Conservation (phyloP, 1,140 invertebrate genomes). For the Drosophila orosa region DNA sequence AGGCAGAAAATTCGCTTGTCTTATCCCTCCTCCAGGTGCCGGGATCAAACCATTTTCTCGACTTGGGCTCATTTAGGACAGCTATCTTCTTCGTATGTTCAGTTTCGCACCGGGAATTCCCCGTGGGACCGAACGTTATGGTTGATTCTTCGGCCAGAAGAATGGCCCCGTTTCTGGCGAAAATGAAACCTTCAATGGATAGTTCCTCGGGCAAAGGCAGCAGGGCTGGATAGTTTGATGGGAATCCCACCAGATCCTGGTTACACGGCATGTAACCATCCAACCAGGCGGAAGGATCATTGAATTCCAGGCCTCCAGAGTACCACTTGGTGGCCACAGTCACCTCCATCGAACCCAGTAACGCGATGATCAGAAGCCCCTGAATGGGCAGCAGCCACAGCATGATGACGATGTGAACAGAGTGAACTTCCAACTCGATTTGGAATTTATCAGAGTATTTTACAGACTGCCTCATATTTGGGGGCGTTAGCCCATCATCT, state of each 20-base stretch:
- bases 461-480: conserved; percentile 11
- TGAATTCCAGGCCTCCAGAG: conserved; percentile 49
- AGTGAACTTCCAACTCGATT: conserved; percentile 26
- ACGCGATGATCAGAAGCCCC: conserved; percentile 1
- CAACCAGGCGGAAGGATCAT: conserved; percentile 54
- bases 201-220: conserved; percentile 61
- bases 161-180: conserved; percentile 68
- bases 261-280: conserved; percentile 65
- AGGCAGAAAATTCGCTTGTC: not conserved
- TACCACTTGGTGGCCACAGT: conserved; percentile 59
- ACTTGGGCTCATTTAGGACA: conserved; percentile 48
- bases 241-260: conserved; percentile 67
- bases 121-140: conserved; percentile 44
- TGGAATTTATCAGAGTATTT: not conserved
- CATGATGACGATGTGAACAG: conserved; percentile 38
- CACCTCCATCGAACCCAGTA: conserved; percentile 6
- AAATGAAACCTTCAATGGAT: conserved; percentile 55
- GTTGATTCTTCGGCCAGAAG: conserved; percentile 62
- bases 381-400: conserved; percentile 19
- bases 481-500: conserved; percentile 46
- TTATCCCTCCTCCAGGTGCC: conserved; percentile 57
- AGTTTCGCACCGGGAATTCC: conserved; percentile 41
- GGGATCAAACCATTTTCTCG: conserved; percentile 79
- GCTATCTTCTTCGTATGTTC: conserved; percentile 32
- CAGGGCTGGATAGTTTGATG: conserved; percentile 62